Percentiles rank a stretch among this genome's conserved stretches.
phyloP scores from a whole-genome alignment of 2,888 invertebrate species.

The Ectemnius continuus region DNA sequence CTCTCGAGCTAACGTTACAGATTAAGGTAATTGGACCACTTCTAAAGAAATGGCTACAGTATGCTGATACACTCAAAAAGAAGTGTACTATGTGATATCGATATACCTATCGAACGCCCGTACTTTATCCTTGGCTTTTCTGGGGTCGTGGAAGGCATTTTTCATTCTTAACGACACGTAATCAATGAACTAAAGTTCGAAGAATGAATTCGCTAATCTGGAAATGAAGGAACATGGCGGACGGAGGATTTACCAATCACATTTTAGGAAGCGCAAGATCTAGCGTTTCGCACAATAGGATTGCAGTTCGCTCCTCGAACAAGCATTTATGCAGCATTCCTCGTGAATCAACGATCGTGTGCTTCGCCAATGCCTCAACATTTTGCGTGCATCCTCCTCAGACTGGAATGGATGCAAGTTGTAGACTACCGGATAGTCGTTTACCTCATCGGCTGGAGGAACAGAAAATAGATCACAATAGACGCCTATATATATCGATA shows the following conservation, averaged over 20 bases:
- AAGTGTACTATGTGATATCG: too few relatives aligned
- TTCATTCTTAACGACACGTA: too few relatives aligned
- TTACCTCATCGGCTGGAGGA: constrained; percentile 48
- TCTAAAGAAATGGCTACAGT: too few relatives aligned
- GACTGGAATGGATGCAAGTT: constrained; percentile 71
- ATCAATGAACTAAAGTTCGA: too few relatives aligned
- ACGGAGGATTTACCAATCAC: not conserved
- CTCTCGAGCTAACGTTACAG: too few relatives aligned
- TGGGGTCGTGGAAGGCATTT: too few relatives aligned
- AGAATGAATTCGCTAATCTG: too few relatives aligned
- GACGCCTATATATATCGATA: too few relatives aligned
- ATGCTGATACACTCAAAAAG: too few relatives aligned
- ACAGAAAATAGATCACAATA: constrained; percentile 31
- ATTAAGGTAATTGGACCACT: too few relatives aligned
- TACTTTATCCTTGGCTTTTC: too few relatives aligned
- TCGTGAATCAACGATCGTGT: constrained; percentile 71
- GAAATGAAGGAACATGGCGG: not conserved
- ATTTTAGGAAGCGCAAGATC: not conserved
- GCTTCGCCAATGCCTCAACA: constrained; percentile 70
- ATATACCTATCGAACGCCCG: too few relatives aligned
- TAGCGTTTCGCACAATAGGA: constrained; percentile 73
- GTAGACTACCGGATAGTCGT: constrained; percentile 28
- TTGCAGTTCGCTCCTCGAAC: constrained; percentile 72
- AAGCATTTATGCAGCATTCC: constrained; percentile 78
- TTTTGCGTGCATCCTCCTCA: constrained; percentile 66